These are phyloP conservation scores for Cephalopachus bancanus DNA, from an alignment of 2,797 vertebrate genomes.

Conservation along the genomic window DNA sequence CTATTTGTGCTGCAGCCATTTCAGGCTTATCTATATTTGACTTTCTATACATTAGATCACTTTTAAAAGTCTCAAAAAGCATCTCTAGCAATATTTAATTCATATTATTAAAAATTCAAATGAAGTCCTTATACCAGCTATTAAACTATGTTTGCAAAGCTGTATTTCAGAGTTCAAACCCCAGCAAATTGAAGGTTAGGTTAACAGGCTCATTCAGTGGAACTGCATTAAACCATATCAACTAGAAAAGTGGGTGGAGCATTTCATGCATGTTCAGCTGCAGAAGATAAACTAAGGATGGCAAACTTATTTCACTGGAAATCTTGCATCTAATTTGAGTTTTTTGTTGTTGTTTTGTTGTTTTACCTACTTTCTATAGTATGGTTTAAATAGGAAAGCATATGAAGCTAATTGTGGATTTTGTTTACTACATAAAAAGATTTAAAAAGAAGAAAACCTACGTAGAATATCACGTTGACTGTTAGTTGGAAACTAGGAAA, in stretches of 20 bases:
- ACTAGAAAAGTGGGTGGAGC: constrained; percentile 91
- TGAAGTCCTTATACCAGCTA: constrained; percentile 94
- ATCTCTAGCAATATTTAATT: constrained; percentile 95
- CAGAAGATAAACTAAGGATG: constrained; percentile 87
- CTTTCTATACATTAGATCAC: constrained; percentile 88
- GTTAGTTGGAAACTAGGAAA: constrained; percentile 86
- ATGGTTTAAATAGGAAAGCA: constrained; percentile 70
- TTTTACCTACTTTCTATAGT: constrained; percentile 67
- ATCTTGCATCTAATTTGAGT: constrained; percentile 84
- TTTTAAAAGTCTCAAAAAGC: constrained; percentile 87
- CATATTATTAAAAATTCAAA: constrained; percentile 96
- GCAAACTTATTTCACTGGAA: constrained; percentile 81
- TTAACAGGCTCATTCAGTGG: constrained; percentile 92
- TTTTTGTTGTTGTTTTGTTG: constrained; percentile 65
- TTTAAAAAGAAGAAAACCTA: constrained; percentile 86
- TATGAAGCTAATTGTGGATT: constrained; percentile 81
- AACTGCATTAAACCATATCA: constrained; percentile 91
- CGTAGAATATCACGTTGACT: constrained; percentile 84
- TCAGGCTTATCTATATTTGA: constrained; percentile 86
- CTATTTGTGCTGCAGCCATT: constrained; percentile 84
- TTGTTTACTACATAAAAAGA: constrained; percentile 84
- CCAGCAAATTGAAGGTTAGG: constrained; percentile 95
- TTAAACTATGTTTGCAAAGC: constrained; percentile 93
- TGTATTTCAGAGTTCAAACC: constrained; percentile 96
- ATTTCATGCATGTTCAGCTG: constrained; percentile 87